Percentiles rank a stretch among this genome's conserved stretches.
These are phyloP conservation scores for Threskiornis aethiopicus DNA, from an alignment of 2,797 vertebrate genomes.

Conservation along the genomic window DNA sequence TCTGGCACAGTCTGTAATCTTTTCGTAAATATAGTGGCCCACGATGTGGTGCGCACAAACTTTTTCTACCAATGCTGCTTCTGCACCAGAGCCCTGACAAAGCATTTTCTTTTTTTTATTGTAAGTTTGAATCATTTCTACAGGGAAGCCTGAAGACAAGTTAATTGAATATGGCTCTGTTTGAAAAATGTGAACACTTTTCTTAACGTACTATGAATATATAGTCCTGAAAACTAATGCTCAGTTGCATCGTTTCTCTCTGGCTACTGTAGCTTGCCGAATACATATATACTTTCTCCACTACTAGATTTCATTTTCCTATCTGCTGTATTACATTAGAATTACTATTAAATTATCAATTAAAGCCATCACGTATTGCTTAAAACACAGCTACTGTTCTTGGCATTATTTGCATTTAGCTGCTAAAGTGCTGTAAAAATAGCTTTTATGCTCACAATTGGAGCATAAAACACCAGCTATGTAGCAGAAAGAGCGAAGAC, in stretches of 20 bases:
- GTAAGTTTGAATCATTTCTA: background rate
- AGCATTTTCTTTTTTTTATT: background rate
- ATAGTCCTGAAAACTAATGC: background rate
- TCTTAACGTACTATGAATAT: background rate
- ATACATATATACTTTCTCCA: background rate
- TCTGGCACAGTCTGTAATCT: background rate
- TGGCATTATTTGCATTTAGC: constrained; percentile 42
- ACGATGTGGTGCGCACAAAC: background rate
- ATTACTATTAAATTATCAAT: constrained; percentile 58
- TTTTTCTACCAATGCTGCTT: background rate
- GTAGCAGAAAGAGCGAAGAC: background rate
- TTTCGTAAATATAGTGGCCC: background rate
- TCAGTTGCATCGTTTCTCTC: background rate
- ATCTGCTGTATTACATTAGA: constrained; percentile 20
- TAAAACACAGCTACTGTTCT: constrained; percentile 49
- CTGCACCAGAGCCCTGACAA: background rate
- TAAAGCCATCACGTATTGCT: constrained; percentile 5
- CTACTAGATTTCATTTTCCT: constrained; percentile 10
- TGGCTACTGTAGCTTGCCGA: background rate
- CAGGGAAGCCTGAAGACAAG: background rate
- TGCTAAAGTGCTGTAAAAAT: constrained; percentile 3
- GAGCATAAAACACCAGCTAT: background rate
- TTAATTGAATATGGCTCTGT: background rate
- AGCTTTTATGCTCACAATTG: background rate
- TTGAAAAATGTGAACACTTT: background rate